Percentiles rank a stretch among this genome's conserved stretches.
phyloP scores from a whole-genome alignment of 2,113 vertebrate species.

The Hemibagrus wyckioides region DNA sequence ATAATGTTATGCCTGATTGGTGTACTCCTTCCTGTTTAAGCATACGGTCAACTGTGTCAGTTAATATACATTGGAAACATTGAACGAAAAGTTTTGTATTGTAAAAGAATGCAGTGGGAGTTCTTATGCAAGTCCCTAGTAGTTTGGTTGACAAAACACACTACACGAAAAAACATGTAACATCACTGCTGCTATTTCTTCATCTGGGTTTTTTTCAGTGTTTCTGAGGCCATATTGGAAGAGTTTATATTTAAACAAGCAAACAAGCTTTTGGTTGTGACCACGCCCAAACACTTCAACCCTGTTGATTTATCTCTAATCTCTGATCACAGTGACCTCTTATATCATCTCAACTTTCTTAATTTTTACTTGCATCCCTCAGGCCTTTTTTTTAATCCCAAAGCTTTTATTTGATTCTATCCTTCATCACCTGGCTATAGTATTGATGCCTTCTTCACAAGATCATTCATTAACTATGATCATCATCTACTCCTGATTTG shows the following conservation, averaged over 20 bases:
- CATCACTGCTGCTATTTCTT: no score
- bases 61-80: neutral
- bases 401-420: slow-evolving; percentile 1
- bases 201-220: neutral
- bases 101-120: neutral
- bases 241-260: neutral
- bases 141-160: no score
- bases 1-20: no score
- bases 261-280: neutral
- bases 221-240: neutral
- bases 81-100: neutral
- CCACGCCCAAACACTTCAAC: neutral
- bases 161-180: no score
- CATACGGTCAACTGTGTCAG: no score
- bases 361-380: neutral
- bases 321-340: slow-evolving; percentile 1
- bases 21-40: no score
- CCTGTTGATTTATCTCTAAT: neutral
- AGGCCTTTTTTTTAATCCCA: neutral
- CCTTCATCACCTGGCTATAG: slow-evolving; percentile 1
- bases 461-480: neutral
- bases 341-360: neutral
- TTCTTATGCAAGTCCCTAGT: neutral
- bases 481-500: neutral
- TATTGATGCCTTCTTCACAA: neutral